phyloP scores from a whole-genome alignment of 2,888 invertebrate species.

The Eristalis tenax region DNA sequence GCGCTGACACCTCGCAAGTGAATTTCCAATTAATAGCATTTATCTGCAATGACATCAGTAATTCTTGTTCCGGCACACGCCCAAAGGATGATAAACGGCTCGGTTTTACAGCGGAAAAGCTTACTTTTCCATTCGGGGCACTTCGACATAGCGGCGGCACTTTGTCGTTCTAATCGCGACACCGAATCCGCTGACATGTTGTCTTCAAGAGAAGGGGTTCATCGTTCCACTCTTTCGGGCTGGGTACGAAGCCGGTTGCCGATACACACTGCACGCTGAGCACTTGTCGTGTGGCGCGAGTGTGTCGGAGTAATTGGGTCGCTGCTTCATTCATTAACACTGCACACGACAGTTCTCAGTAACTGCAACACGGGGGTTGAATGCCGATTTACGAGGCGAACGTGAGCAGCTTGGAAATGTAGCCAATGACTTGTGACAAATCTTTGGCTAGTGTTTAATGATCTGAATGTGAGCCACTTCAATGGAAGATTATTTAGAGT shows the following conservation, averaged over 20 bases:
- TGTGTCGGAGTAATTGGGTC: background rate
- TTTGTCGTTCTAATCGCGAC: background rate
- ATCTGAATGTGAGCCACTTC: background rate
- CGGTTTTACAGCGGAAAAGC: background rate
- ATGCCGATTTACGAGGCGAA: background rate
- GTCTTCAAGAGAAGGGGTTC: background rate
- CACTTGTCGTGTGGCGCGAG: background rate
- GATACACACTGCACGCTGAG: background rate
- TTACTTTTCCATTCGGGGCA: background rate
- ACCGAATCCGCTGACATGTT: background rate
- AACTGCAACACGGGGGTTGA: background rate
- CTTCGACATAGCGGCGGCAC: background rate
- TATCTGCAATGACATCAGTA: constrained; percentile 50
- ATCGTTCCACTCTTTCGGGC: background rate
- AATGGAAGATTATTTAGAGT: background rate
- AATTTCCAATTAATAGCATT: constrained; percentile 61
- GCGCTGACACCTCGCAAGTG: background rate
- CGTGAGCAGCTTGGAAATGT: background rate
- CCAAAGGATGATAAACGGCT: background rate
- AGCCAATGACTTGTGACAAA: background rate
- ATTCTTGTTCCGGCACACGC: constrained; percentile 7
- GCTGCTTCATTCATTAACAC: background rate
- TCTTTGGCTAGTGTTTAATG: background rate
- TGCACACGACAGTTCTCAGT: background rate
- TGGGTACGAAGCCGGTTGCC: background rate